Percentiles rank a stretch among this genome's conserved stretches.
These are phyloP conservation scores for Hydraecia micacea DNA, from an alignment of 2,888 invertebrate genomes.

Conservation along the genomic window DNA sequence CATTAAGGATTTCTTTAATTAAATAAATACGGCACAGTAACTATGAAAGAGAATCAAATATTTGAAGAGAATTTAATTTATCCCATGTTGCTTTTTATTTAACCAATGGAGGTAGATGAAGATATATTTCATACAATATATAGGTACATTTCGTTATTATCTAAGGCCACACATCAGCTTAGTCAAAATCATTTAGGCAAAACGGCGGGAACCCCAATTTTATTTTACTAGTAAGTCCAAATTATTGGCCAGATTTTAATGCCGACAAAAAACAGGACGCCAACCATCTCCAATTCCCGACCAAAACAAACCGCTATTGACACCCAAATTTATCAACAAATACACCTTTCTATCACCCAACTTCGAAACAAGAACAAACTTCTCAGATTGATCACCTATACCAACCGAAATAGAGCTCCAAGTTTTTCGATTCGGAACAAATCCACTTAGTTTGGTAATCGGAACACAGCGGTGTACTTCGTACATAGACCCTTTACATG, in stretches of 20 bases:
- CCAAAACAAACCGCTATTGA: constrained; percentile 37
- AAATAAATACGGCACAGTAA: neutral
- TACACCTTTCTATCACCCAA: constrained; percentile 51
- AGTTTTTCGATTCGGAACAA: constrained; percentile 55
- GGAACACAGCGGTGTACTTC: constrained; percentile 19
- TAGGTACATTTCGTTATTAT: neutral
- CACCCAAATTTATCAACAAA: constrained; percentile 49
- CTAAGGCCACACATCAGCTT: neutral
- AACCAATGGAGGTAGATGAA: neutral
- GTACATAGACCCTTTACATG: constrained; percentile 20
- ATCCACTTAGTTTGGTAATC: constrained; percentile 43
- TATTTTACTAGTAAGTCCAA: neutral
- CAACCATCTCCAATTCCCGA: constrained; percentile 14
- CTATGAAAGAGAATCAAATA: neutral
- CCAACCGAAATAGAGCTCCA: constrained; percentile 31
- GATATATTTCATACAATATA: neutral
- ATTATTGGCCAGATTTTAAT: neutral
- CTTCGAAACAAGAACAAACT: constrained; percentile 48
- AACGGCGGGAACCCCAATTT: too few species aligned
- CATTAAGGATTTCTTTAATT: neutral
- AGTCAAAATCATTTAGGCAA: too few species aligned
- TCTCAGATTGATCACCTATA: constrained; percentile 53
- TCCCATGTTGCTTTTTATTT: neutral
- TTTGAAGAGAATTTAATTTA: neutral
- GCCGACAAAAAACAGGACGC: constrained; percentile 3